phyloP scores from a whole-genome alignment of 53 echinoderm and acorn worm species.

The Antedon mediterranea region DNA sequence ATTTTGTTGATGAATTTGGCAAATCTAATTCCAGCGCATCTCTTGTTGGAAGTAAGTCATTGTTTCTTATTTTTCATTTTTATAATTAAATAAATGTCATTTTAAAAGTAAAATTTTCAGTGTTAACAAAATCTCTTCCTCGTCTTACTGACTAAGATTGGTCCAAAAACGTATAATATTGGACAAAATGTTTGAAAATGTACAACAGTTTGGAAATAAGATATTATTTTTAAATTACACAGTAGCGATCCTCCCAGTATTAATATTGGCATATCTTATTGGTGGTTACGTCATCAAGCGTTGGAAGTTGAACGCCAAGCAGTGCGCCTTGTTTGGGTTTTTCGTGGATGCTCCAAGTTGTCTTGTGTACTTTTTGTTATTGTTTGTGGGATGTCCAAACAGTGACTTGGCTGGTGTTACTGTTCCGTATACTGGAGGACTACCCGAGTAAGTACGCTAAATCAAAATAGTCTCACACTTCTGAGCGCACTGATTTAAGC shows the following conservation, averaged over 20 bases:
- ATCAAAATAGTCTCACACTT: too few species aligned
- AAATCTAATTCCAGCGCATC: background rate
- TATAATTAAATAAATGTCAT: too few species aligned
- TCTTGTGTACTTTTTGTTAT: background rate
- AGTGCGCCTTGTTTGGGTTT: background rate
- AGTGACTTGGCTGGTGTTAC: background rate
- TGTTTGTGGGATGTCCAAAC: background rate
- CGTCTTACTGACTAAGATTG: too few species aligned
- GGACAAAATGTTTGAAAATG: too few species aligned
- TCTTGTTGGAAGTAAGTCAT: background rate
- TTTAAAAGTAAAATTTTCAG: too few species aligned
- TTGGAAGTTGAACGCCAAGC: background rate
- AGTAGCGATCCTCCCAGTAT: background rate
- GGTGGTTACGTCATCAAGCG: background rate
- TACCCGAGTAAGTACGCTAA: background rate
- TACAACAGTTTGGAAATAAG: too few species aligned
- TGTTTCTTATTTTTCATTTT: too few species aligned
- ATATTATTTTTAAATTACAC: background rate
- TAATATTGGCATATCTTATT: background rate
- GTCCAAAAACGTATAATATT: too few species aligned
- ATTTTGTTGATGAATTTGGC: background rate
- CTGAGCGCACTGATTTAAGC: too few species aligned
- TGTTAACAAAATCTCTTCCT: too few species aligned
- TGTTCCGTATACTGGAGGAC: background rate
- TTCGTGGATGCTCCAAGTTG: background rate